Conservation (phyloP, 1,140 invertebrate species). For the Schlechtendalia chinensis region DNA sequence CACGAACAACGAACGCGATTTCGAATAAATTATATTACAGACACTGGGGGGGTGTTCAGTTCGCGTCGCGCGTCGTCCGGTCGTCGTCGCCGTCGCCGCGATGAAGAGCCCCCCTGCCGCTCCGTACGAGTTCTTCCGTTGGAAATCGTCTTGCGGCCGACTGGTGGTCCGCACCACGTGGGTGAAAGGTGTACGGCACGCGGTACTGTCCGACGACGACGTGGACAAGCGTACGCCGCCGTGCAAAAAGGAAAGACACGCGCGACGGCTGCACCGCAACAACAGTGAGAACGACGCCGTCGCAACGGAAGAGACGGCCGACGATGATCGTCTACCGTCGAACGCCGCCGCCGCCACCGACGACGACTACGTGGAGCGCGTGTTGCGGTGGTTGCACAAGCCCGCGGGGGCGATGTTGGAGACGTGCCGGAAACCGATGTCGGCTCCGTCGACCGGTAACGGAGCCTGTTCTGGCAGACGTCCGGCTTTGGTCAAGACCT, state of each 20-base stretch:
- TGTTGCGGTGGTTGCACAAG: conserved; percentile 24
- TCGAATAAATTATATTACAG: conserved; percentile 11
- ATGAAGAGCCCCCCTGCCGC: conserved; percentile 1
- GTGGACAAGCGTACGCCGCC: conserved; percentile 50
- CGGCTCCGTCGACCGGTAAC: neutral
- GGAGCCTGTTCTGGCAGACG: neutral
- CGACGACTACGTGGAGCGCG: conserved; percentile 5
- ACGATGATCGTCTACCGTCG: neutral
- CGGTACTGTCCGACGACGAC: conserved; percentile 66
- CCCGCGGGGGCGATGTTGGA: neutral
- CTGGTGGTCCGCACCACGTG: conserved; percentile 70
- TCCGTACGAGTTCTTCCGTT: conserved; percentile 57
- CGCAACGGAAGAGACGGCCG: too few species aligned
- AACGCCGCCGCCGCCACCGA: neutral
- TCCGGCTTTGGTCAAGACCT: conserved; percentile 25
- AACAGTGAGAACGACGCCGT: neutral
- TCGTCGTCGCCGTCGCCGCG: too few species aligned
- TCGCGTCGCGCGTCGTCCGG: neutral
- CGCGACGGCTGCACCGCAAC: neutral
- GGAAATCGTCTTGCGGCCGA: conserved; percentile 70
- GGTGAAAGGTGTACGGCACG: conserved; percentile 70
- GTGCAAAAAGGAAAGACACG: neutral
- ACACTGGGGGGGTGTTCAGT: neutral
- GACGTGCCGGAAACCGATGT: conserved; percentile 6
- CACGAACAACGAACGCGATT: conserved; percentile 11